Percentiles rank a stretch among this genome's conserved stretches.
phyloP scores from a whole-genome alignment of 2,113 vertebrate genomes.

The Perca fluviatilis region DNA sequence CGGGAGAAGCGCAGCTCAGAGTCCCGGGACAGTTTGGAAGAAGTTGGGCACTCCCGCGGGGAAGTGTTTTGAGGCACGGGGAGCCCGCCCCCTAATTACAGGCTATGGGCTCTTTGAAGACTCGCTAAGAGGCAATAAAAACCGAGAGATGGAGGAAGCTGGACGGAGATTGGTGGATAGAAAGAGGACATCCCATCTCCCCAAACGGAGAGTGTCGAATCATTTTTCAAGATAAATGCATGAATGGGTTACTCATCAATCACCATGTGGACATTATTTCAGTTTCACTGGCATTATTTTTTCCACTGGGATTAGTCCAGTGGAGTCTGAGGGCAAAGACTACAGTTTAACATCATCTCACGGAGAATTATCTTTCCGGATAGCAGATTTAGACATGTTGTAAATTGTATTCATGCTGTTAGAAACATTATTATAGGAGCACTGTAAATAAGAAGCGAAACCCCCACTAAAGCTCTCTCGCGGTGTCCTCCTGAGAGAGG shows the following conservation, averaged over 20 bases:
- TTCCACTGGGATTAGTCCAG: slow-evolving; percentile 62
- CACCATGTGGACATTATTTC: slow-evolving; percentile 71
- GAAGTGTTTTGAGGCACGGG: slow-evolving; percentile 84
- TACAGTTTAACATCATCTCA: slow-evolving; percentile 28
- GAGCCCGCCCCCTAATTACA: slow-evolving; percentile 88
- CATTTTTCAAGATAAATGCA: slow-evolving; percentile 67
- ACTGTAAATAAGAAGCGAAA: slow-evolving; percentile 55
- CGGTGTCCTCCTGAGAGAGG: slow-evolving; percentile 19
- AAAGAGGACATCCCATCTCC: slow-evolving; percentile 71
- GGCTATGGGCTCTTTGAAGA: slow-evolving; percentile 83
- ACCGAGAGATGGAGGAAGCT: slow-evolving; percentile 62
- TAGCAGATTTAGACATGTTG: slow-evolving; percentile 2
- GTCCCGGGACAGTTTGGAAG: slow-evolving; percentile 85
- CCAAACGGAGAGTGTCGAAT: slow-evolving; percentile 59
- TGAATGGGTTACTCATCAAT: slow-evolving; percentile 79
- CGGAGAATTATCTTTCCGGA: slow-evolving; percentile 19
- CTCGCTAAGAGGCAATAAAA: slow-evolving; percentile 83
- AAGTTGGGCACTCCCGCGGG: slow-evolving; percentile 77
- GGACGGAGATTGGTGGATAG: slow-evolving; percentile 73
- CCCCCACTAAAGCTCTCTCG: background rate
- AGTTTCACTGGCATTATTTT: slow-evolving; percentile 64
- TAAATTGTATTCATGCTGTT: slow-evolving; percentile 13
- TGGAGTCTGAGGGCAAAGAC: slow-evolving; percentile 41
- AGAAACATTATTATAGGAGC: slow-evolving; percentile 24
- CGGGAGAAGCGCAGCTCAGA: slow-evolving; percentile 75